These are phyloP conservation scores for Listronotus oregonensis DNA, from an alignment of 1,140 invertebrate species.

Conservation along the genomic window DNA sequence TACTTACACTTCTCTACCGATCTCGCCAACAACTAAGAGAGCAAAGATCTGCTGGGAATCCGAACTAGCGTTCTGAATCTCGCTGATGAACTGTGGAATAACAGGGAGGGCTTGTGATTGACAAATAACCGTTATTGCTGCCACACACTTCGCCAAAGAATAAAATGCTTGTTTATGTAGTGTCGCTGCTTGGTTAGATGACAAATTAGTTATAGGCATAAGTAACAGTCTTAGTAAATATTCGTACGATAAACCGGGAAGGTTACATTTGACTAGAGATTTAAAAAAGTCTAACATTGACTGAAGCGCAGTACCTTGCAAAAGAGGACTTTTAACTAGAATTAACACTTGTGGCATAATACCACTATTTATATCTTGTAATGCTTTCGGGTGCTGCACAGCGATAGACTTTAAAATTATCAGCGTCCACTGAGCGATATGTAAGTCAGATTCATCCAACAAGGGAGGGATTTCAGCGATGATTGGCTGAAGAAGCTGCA, in stretches of 20 bases:
- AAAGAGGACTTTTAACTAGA: constrained; percentile 87
- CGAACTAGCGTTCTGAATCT: constrained; percentile 73
- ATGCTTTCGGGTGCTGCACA: constrained; percentile 68
- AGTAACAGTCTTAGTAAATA: constrained; percentile 77
- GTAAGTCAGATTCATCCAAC: constrained; percentile 91
- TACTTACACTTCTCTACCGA: constrained; percentile 87
- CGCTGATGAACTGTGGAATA: constrained; percentile 83
- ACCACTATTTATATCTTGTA: constrained; percentile 58
- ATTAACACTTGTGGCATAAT: constrained; percentile 86
- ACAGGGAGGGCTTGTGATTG: constrained; percentile 76
- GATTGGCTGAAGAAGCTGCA: constrained; percentile 46
- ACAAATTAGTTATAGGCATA: constrained; percentile 43
- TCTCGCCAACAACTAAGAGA: constrained; percentile 93
- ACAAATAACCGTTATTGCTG: constrained; percentile 83
- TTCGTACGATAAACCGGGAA: constrained; percentile 79
- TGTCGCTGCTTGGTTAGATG: constrained; percentile 33
- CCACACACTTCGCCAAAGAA: constrained; percentile 93
- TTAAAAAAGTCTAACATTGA: constrained; percentile 92
- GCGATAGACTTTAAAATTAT: constrained; percentile 78
- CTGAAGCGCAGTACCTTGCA: constrained; percentile 85
- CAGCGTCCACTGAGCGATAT: constrained; percentile 91
- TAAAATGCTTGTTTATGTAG: constrained; percentile 82
- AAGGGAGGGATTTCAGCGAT: constrained; percentile 85
- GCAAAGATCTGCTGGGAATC: constrained; percentile 92
- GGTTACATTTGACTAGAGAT: constrained; percentile 80